Percentiles rank a stretch among this genome's conserved stretches.
These are phyloP conservation scores for Antheraea mylitta DNA, from an alignment of 1,140 invertebrate species.

Conservation along the genomic window DNA sequence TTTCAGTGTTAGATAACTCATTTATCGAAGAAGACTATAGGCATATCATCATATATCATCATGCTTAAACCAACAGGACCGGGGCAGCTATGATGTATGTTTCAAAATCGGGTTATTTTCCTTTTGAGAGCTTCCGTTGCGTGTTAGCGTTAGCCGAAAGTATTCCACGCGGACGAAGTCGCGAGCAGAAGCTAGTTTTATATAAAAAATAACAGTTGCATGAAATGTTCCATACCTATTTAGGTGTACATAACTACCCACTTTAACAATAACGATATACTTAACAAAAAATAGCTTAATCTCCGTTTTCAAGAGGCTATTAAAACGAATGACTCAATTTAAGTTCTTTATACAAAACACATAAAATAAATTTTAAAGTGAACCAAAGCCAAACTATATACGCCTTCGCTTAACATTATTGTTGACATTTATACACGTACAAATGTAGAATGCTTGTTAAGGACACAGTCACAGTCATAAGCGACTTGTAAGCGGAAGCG, in stretches of 20 bases:
- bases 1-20: too few relatives aligned
- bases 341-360: neutral
- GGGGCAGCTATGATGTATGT: too few relatives aligned
- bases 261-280: neutral
- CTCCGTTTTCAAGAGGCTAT: neutral
- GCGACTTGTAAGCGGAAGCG: neutral
- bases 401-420: constrained; percentile 8
- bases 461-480: neutral
- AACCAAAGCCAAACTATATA: neutral
- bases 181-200: too few relatives aligned
- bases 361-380: constrained; percentile 10
- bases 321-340: constrained; percentile 5
- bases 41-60: too few relatives aligned
- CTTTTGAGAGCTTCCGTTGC: too few relatives aligned
- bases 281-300: neutral
- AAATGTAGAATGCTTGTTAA: neutral
- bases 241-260: neutral
- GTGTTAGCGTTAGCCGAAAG: too few relatives aligned
- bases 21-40: too few relatives aligned
- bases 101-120: too few relatives aligned
- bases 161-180: too few relatives aligned
- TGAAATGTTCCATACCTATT: too few relatives aligned
- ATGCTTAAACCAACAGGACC: too few relatives aligned
- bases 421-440: constrained; percentile 7
- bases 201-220: too few relatives aligned